phyloP scores from a whole-genome alignment of 2,113 vertebrate genomes.

The Clupea harengus region DNA sequence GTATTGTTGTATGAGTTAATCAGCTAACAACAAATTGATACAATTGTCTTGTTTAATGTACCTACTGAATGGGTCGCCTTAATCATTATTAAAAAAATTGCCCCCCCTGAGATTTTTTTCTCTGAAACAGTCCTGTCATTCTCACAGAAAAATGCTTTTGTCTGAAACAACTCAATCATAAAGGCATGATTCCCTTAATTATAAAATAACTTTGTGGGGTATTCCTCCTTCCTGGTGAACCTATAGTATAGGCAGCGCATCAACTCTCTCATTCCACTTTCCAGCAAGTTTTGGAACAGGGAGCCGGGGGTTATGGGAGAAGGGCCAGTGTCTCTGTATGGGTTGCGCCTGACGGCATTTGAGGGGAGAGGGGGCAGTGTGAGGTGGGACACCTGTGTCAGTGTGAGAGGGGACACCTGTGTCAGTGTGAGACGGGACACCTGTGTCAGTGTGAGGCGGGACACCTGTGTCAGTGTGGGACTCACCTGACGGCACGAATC shows the following conservation, averaged over 20 bases:
- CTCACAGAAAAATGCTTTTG: background rate
- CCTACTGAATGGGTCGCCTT: too few species aligned
- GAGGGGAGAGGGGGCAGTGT: background rate
- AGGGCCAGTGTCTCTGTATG: background rate
- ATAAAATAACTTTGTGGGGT: background rate
- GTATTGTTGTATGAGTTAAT: too few species aligned
- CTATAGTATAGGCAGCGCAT: background rate
- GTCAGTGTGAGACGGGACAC: too few species aligned
- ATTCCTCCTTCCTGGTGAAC: background rate
- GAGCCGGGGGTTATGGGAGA: background rate
- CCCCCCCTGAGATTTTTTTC: too few species aligned
- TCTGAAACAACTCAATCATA: background rate
- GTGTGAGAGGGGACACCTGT: background rate
- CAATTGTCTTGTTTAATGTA: too few species aligned
- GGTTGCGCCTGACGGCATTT: background rate
- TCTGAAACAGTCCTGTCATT: too few species aligned
- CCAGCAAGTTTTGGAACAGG: background rate
- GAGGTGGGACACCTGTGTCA: background rate
- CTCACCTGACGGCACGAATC: constrained; percentile 88
- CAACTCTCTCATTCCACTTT: background rate
- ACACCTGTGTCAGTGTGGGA: background rate
- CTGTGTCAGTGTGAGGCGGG: too few species aligned
- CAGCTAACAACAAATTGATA: too few species aligned
- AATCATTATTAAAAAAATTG: too few species aligned
- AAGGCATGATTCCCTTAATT: background rate